Evolutionary conservation across 2,888 invertebrate genomes (phyloP), one percentile per base, ranked within the genome.

Genomic region (Cephalotes varians): DNA sequence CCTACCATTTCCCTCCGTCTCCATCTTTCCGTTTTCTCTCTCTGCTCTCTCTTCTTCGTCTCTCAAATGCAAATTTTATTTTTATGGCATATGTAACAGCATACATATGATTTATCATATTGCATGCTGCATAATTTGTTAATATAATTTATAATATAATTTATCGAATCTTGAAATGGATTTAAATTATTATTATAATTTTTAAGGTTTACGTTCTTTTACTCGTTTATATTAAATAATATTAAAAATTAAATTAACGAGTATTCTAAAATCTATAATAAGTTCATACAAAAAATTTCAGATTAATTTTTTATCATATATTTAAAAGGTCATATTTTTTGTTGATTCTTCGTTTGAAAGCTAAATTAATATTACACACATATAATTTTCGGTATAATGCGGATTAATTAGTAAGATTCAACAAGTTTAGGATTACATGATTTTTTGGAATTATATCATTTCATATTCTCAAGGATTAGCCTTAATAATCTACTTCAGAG

Each of bases 1-100:
- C 77, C 87, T 79, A 72, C 71, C 81, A 49, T 82, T 81, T 81
- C 88, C 81, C 85, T 81, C 72, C 73, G 60, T 82, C 81, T 83
- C 85, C 54, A 25, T 74, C 49, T 34, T 81, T 76, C 67, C n/a
- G 54, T 80, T 76, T 77, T 76, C 49, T 31, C 40, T 28, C 51
- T 31, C 47, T 18, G 2, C 10, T 81, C 64, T 73, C 51, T 34
- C 51, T 18, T 49, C 7, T 76, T 62, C 28, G n/a, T 74, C 31
- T 40, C 65, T 25, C 2, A 10, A 3, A 5, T 28, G 15, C 12
- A 28, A 47, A 67, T 54, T 76, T 54, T 76, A 65, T 51, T 67
- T 76, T 47, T 1, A 18, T 28, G 9, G 2, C 21, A 12, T 15
- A 9, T 40, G 1, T n/a, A 73, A 47, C 15, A n/a, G 12, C 18